phyloP scores from a whole-genome alignment of 1,140 invertebrate genomes.

The Leucophenga varia region DNA sequence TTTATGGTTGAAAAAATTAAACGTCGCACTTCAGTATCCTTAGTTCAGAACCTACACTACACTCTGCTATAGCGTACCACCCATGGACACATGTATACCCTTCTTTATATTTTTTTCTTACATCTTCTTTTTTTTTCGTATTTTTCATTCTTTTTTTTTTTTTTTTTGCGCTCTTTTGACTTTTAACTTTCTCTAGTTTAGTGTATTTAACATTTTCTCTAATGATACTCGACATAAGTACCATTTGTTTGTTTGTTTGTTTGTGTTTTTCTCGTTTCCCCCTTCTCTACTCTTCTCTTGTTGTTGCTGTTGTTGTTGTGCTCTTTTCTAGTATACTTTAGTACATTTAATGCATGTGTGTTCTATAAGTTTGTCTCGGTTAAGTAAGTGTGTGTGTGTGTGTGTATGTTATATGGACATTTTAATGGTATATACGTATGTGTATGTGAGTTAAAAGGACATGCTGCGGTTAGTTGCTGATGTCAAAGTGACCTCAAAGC shows the following conservation, averaged over 20 bases:
- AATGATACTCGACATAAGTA: constrained; percentile 49
- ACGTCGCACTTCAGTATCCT: too few species aligned
- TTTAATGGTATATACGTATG: constrained; percentile 14
- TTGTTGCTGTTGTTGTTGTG: too few species aligned
- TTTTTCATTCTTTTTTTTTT: constrained; percentile 32
- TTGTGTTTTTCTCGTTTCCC: background rate
- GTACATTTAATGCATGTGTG: too few species aligned
- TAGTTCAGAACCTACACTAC: too few species aligned
- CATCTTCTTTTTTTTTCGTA: background rate
- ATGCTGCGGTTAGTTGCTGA: constrained; percentile 34
- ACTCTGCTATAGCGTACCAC: too few species aligned
- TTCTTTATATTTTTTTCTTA: too few species aligned
- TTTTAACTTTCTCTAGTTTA: constrained; percentile 32
- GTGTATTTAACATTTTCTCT: constrained; percentile 50
- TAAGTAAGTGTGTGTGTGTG: too few species aligned
- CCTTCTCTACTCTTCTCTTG: background rate
- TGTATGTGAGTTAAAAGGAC: constrained; percentile 30
- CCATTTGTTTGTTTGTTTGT: constrained; percentile 29
- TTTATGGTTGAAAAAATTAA: too few species aligned
- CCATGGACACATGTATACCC: too few species aligned
- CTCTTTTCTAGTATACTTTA: too few species aligned
- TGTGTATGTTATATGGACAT: too few species aligned
- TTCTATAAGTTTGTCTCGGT: too few species aligned
- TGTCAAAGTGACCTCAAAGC: constrained; percentile 53
- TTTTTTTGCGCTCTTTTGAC: constrained; percentile 34